Evolutionary conservation across 1,140 invertebrate species (phyloP), one percentile per base, ranked within the genome.

Genomic region (Drosophila ironensis): DNA sequence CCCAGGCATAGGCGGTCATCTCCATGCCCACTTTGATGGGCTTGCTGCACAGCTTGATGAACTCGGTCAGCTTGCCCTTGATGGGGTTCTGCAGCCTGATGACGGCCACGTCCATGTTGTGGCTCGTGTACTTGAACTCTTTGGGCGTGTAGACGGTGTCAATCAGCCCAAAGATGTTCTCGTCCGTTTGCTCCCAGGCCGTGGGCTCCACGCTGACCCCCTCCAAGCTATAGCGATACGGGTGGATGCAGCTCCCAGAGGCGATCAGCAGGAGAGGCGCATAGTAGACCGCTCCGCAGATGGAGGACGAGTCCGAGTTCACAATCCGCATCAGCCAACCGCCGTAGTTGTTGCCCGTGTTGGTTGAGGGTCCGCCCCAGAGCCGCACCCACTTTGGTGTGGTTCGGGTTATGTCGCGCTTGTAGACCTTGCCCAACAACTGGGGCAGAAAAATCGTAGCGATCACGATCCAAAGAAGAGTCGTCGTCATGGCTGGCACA

Each of bases 241-340:
- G 61, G 4, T 38, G 2, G 11, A 74, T 61, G 16, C 72, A 74
- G 37, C 48, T 72, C 7, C 46, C 72, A 0, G 72, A 75, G 6
- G 47, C 47, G 7, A 75, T 16, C 7, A 72, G 51, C 46, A 72
- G 16, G 0, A 45, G 1, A 1, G 63, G 51, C 1, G 63, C 14
- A 11, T 28, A 57, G 30, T 70, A 73, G 3, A 59, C 12, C 9
- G 57, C 70, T 22, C 66, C 54, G n/a, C 59, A 73, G 17, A 48
- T 35, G 1, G 19, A 6, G 1, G 14, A 14, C 3, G 30, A n/a
- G 6, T 44, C 54, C 4, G 14, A 22, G 24, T 67, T 44, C 0
- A 11, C 33, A 3, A 68, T 33, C 12, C 30, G 45, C 5, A 70
- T 17, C 6, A 72, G 41, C 66, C 70, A 72, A 7, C 70, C 70